Evolutionary conservation across 1,140 invertebrate genomes (phyloP).

Genomic region (Drosophila repleta): DNA sequence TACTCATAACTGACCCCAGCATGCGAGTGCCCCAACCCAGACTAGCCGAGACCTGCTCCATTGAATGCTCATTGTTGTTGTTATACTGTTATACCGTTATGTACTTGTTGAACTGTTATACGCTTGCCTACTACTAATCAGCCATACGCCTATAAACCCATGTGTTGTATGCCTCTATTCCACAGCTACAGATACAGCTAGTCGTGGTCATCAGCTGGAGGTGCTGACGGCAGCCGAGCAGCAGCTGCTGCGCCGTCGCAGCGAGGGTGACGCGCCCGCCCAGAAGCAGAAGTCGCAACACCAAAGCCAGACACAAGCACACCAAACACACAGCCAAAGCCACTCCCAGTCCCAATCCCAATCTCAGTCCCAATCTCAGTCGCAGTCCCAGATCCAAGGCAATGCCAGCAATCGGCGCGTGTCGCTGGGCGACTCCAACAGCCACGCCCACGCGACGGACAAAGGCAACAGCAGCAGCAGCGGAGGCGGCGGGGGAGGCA

Average conservation of each 20-base stretch:
- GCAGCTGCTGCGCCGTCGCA: slow-evolving; percentile 73
- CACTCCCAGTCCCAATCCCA: slow-evolving; percentile 33
- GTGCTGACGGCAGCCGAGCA: slow-evolving; percentile 60
- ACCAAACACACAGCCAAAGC: slow-evolving; percentile 26
- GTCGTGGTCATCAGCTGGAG: slow-evolving; percentile 57
- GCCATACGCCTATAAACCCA: slow-evolving; percentile 6
- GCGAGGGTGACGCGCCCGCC: slow-evolving; percentile 77
- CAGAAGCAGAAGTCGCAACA: slow-evolving; percentile 61
- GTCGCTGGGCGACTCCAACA: slow-evolving; percentile 70
- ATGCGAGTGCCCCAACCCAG: neutral
- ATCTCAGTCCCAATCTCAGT: slow-evolving; percentile 24
- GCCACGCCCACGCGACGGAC: slow-evolving; percentile 19
- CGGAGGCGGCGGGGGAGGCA: neutral
- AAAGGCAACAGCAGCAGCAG: slow-evolving; percentile 22
- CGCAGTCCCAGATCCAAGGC: slow-evolving; percentile 1
- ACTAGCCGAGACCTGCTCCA: slow-evolving; percentile 21
- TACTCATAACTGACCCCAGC: slow-evolving; percentile 1
- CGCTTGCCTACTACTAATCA: slow-evolving; percentile 49
- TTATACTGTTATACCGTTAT: slow-evolving; percentile 22
- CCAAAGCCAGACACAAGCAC: slow-evolving; percentile 23
- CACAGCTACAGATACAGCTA: slow-evolving; percentile 52
- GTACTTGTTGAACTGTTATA: slow-evolving; percentile 2
- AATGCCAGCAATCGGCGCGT: slow-evolving; percentile 61
- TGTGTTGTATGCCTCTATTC: slow-evolving; percentile 3
- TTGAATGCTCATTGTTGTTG: slow-evolving; percentile 52